Percentiles rank a stretch among this genome's conserved stretches.
Conservation (phyloP, 2,797 vertebrate genomes). For the Sphenopsis melanotis region DNA sequence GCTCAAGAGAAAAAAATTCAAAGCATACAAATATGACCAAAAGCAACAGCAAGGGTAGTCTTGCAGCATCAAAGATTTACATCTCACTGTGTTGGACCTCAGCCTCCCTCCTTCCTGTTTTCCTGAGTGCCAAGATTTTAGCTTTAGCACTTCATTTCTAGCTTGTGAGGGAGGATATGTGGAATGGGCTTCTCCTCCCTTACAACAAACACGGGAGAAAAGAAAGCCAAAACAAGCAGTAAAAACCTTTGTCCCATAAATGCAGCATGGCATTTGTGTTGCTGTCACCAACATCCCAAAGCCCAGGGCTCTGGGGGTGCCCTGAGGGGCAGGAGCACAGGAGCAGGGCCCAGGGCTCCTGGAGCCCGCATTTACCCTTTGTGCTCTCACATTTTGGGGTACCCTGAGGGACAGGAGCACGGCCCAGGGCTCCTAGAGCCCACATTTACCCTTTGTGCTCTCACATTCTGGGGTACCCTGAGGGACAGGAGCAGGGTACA, state of each 20-base stretch:
- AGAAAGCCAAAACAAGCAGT: background rate
- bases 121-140: background rate
- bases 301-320: background rate
- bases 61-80: background rate
- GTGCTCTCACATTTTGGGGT: slow-evolving; percentile 44
- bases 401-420: background rate
- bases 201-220: background rate
- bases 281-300: background rate
- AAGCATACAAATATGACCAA: background rate
- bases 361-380: slow-evolving; percentile 33
- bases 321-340: background rate
- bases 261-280: background rate
- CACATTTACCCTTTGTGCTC: slow-evolving; percentile 61
- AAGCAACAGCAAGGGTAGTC: background rate
- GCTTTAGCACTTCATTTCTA: slow-evolving; percentile 9
- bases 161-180: background rate
- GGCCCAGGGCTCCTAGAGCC: background rate
- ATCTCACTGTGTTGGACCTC: background rate
- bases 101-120: background rate
- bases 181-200: background rate
- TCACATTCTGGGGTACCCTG: background rate
- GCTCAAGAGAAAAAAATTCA: background rate
- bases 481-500: background rate
- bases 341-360: background rate
- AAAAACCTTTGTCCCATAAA: background rate